These are phyloP conservation scores for Podarcis lilfordi DNA, from an alignment of 2,797 vertebrate species.

Conservation along the genomic window DNA sequence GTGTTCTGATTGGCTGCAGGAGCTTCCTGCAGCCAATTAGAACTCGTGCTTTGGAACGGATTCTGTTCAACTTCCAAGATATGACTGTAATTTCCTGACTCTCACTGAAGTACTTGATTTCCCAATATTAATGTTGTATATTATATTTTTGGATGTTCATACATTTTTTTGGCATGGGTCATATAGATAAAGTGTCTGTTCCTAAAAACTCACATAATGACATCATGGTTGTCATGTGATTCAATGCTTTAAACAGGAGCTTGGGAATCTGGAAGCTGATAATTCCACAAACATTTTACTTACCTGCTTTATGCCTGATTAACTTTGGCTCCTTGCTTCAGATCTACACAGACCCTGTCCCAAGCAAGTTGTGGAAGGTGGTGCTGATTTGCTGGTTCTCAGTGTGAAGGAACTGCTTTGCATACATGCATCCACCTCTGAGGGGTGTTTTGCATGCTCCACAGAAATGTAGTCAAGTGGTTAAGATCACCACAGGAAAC, in stretches of 20 bases:
- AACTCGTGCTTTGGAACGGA: too few species aligned
- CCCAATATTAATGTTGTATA: conserved; percentile 48
- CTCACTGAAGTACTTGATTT: not conserved
- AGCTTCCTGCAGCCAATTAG: too few species aligned
- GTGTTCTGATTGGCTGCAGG: too few species aligned
- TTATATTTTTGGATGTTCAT: not conserved
- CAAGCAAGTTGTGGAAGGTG: too few species aligned
- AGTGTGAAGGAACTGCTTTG: not conserved
- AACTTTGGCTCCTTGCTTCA: not conserved
- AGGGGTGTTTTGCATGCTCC: too few species aligned
- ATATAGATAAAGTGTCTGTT: not conserved
- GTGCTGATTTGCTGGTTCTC: not conserved
- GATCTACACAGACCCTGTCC: not conserved
- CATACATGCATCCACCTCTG: too few species aligned
- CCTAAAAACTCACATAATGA: not conserved
- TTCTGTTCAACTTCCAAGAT: too few species aligned
- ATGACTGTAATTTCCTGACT: conserved; percentile 18
- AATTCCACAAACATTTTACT: not conserved
- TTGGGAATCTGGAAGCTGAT: not conserved
- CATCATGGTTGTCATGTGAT: not conserved
- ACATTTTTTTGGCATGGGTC: conserved; percentile 3
- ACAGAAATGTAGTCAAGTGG: too few species aligned
- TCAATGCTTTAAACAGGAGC: not conserved
- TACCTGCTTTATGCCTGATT: not conserved
- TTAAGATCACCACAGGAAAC: too few species aligned